These are phyloP conservation scores for Brenthis hecate DNA, from an alignment of 2,888 invertebrate genomes.

Conservation along the genomic window DNA sequence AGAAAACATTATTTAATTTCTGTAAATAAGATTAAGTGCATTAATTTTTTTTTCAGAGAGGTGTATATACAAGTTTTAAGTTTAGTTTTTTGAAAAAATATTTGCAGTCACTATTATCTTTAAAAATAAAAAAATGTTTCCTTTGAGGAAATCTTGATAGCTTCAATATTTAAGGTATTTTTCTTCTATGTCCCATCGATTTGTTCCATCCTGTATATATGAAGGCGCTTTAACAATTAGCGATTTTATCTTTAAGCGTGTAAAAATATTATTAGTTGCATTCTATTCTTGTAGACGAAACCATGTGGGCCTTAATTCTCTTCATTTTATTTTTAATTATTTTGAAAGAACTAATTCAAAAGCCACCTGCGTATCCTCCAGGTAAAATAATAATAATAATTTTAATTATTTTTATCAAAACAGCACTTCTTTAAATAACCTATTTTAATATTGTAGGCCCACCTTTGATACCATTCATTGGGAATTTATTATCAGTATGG, in stretches of 20 bases:
- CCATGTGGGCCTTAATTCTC: conserved; percentile 45
- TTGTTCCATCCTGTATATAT: too few species aligned
- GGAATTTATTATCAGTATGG: conserved; percentile 64
- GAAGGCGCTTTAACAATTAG: conserved; percentile 3
- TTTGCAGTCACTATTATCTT: too few species aligned
- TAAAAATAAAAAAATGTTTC: too few species aligned
- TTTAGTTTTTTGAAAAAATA: too few species aligned
- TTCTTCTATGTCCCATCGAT: too few species aligned
- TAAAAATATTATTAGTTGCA: conserved; percentile 24
- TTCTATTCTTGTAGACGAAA: conserved; percentile 21
- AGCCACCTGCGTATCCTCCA: conserved; percentile 47
- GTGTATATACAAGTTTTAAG: too few species aligned
- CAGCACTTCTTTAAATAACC: background rate
- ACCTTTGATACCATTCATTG: conserved; percentile 59
- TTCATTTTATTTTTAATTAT: conserved; percentile 42
- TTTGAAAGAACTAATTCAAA: conserved; percentile 38
- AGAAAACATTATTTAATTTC: too few species aligned
- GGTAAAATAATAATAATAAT: conserved; percentile 39
- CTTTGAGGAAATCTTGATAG: too few species aligned
- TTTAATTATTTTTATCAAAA: background rate
- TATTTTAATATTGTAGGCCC: conserved; percentile 60
- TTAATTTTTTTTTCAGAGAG: too few species aligned
- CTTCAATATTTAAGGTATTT: too few species aligned
- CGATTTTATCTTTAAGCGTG: conserved; percentile 32
- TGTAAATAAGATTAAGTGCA: too few species aligned